Percentiles rank a stretch among this genome's conserved stretches.
phyloP scores from a whole-genome alignment of 2,888 invertebrate genomes.

The Drosophila subquinaria region DNA sequence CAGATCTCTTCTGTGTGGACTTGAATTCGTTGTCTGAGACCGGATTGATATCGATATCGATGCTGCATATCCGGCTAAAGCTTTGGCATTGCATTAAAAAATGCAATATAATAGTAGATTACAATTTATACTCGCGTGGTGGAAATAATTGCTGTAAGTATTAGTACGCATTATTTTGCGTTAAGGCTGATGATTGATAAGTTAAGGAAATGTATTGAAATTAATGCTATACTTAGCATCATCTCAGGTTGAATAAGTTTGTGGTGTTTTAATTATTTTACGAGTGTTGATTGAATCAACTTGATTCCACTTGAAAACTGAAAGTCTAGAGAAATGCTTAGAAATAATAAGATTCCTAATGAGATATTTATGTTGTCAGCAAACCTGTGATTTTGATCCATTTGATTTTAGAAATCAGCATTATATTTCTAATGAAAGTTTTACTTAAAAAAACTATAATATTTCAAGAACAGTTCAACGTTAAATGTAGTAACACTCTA shows the following conservation, averaged over 20 bases:
- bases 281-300: too few species aligned
- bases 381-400: too few species aligned
- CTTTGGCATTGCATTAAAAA: slow-evolving; percentile 22
- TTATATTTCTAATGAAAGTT: too few species aligned
- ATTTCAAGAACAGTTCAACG: too few species aligned
- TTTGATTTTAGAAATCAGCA: too few species aligned
- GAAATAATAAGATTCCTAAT: too few species aligned
- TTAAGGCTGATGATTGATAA: slow-evolving; percentile 1
- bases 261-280: not conserved
- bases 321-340: too few species aligned
- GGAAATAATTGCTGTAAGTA: not conserved
- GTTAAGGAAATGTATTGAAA: not conserved
- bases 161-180: not conserved
- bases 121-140: not conserved
- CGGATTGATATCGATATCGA: slow-evolving; percentile 49
- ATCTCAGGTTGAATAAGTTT: not conserved
- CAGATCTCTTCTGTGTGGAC: slow-evolving; percentile 10
- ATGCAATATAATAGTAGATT: slow-evolving; percentile 5
- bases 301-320: too few species aligned
- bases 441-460: too few species aligned
- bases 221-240: not conserved
- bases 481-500: too few species aligned
- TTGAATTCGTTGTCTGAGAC: slow-evolving; percentile 26
- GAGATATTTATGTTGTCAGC: too few species aligned
- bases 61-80: slow-evolving; percentile 49